Conservation (phyloP, 2,113 vertebrate species). For the Polypterus bichir region DNA sequence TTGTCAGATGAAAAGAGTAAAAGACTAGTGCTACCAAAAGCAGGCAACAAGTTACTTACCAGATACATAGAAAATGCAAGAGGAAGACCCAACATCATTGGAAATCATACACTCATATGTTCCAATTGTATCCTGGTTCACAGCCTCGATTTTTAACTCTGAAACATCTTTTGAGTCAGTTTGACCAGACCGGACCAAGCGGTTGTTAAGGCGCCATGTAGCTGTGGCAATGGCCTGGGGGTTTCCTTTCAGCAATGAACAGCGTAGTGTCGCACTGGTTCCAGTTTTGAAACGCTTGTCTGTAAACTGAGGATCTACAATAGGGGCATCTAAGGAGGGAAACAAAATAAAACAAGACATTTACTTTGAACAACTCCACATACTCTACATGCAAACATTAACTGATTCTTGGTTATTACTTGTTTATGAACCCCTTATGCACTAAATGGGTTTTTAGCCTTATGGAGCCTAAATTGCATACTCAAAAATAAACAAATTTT, state of each 20-base stretch:
- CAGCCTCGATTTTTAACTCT: conserved; percentile 63
- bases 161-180: conserved; percentile 66
- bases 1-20: background rate
- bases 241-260: conserved; percentile 70
- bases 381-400: no score
- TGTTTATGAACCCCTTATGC: no score
- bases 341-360: conserved; percentile 11
- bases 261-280: conserved; percentile 65
- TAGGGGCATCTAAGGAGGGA: conserved; percentile 56
- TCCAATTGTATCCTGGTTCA: conserved; percentile 69
- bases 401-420: no score
- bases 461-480: no score
- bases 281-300: conserved; percentile 70
- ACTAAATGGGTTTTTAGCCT: no score
- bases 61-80: conserved; percentile 80
- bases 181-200: conserved; percentile 45
- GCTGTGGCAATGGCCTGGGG: conserved; percentile 69
- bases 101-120: conserved; percentile 79
- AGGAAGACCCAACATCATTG: conserved; percentile 71
- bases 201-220: conserved; percentile 72
- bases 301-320: conserved; percentile 73
- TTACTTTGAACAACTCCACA: no score
- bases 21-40: background rate
- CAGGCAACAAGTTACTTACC: conserved; percentile 51
- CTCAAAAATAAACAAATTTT: no score